Evolutionary conservation across 2,888 invertebrate species (phyloP), one percentile per base, ranked within the genome.

Genomic region (Poecilus cupreus): DNA sequence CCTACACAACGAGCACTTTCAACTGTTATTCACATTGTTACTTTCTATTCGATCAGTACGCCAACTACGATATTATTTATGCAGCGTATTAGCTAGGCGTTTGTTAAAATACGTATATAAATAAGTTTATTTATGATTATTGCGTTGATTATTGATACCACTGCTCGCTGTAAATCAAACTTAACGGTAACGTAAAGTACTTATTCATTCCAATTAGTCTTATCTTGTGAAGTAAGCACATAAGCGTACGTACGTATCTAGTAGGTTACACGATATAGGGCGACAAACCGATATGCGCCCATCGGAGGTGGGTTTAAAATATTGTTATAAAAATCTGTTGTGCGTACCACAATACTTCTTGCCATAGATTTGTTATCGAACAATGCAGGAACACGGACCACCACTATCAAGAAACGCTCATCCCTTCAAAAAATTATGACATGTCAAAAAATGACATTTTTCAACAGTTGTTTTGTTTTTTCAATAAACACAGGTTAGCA

Each of bases 131-230:
- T 78, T 78, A 78, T 64, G 78, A 78, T 78, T 78, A 78, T 78
- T 78, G 78, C 78, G 13, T 13, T 46, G 78, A 78, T 78, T 78
- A 78, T 64, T 64, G 78, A 78, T 78, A 60, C 64, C 43, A 78
- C 46, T 22, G 60, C 43, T 39, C 64, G 78, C 43, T 39, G 57
- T 78, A 78, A 78, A 78, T 78, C 78, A 78, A 78, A 78, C 64
- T 26, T 78, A 78, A 78, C 78, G 60, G 78, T 60, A 46, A 64
- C 78, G 26, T 64, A 46, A 78, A 78, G 78, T 46, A 78, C 64
- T 78, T 78, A 78, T 60, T 78, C 78, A 78, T 43, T 64, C 78
- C 78, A 78, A 78, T 78, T 78, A 78, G 78, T 78, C 78, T 78
- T 78, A 78, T 78, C 78, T 78, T 13, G n/a, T 0, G 1, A 26